Evolutionary conservation across 2,888 invertebrate species (phyloP).

Genomic region (Tholera decimalis): DNA sequence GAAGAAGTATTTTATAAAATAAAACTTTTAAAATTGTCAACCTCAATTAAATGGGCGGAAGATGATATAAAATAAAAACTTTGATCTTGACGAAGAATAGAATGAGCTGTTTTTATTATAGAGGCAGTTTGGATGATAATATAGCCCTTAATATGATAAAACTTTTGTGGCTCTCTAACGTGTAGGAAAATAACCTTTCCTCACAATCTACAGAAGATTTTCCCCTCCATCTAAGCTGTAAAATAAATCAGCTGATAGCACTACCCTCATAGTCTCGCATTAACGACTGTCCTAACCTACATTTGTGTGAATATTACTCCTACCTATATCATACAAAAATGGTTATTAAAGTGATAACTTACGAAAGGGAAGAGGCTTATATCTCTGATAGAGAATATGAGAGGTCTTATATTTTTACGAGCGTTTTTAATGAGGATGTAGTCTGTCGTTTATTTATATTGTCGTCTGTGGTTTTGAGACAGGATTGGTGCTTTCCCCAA

Average conservation of each 20-base stretch:
- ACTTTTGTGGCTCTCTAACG: constrained; percentile 9
- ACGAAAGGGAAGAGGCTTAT: constrained; percentile 58
- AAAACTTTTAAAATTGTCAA: too few relatives aligned
- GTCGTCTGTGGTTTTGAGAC: constrained; percentile 27
- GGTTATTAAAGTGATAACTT: constrained; percentile 62
- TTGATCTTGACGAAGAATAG: too few relatives aligned
- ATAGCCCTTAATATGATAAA: neutral
- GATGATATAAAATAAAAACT: too few relatives aligned
- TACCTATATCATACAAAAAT: constrained; percentile 62
- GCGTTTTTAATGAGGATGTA: constrained; percentile 55
- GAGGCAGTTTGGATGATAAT: neutral
- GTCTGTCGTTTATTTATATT: constrained; percentile 48
- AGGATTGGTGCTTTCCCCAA: constrained; percentile 1
- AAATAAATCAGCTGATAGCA: constrained; percentile 60
- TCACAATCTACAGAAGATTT: constrained; percentile 36
- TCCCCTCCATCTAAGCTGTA: constrained; percentile 48
- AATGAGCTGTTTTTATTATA: neutral
- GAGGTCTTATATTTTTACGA: constrained; percentile 59
- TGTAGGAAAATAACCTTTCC: constrained; percentile 18
- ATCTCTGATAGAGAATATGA: constrained; percentile 59
- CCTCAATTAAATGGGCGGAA: too few relatives aligned
- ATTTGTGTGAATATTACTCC: constrained; percentile 59
- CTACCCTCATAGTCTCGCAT: constrained; percentile 58
- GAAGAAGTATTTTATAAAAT: too few relatives aligned
- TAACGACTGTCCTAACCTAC: constrained; percentile 60